phyloP scores from a whole-genome alignment of 1,140 invertebrate species.

The Bombus superbus region DNA sequence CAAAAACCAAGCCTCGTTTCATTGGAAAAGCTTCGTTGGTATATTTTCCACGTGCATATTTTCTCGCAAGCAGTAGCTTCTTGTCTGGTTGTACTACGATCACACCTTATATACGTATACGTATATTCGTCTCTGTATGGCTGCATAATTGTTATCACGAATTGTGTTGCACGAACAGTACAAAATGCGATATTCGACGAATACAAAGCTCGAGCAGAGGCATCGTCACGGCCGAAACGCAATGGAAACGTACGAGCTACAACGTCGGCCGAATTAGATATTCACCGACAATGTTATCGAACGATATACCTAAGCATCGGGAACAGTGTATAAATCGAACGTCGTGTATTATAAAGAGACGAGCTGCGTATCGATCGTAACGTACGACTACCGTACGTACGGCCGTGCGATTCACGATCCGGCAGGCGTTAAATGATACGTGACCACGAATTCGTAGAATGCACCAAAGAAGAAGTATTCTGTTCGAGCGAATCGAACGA shows the following conservation, averaged over 20 bases:
- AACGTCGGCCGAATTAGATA: slow-evolving; percentile 36
- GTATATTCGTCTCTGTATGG: too few species aligned
- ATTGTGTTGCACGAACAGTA: not conserved
- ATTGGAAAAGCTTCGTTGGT: too few species aligned
- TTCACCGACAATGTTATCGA: slow-evolving; percentile 49
- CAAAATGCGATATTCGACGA: not conserved
- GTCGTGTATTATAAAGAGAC: slow-evolving; percentile 57
- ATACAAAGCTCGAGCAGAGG: too few species aligned
- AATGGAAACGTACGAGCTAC: slow-evolving; percentile 13
- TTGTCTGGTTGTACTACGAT: too few species aligned
- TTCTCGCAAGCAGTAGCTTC: too few species aligned
- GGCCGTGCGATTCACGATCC: not conserved
- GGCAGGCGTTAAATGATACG: not conserved
- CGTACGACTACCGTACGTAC: not conserved
- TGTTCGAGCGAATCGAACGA: not conserved
- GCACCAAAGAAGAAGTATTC: not conserved
- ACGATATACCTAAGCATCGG: slow-evolving; percentile 2
- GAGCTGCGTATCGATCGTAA: slow-evolving; percentile 23
- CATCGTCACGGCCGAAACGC: too few species aligned
- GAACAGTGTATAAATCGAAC: slow-evolving; percentile 40
- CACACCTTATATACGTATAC: too few species aligned
- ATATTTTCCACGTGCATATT: too few species aligned
- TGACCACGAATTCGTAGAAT: not conserved
- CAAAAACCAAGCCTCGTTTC: too few species aligned
- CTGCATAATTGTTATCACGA: slow-evolving; percentile 26